These are phyloP conservation scores for Phrynosoma platyrhinos DNA, from an alignment of 2,113 vertebrate genomes.

Conservation along the genomic window DNA sequence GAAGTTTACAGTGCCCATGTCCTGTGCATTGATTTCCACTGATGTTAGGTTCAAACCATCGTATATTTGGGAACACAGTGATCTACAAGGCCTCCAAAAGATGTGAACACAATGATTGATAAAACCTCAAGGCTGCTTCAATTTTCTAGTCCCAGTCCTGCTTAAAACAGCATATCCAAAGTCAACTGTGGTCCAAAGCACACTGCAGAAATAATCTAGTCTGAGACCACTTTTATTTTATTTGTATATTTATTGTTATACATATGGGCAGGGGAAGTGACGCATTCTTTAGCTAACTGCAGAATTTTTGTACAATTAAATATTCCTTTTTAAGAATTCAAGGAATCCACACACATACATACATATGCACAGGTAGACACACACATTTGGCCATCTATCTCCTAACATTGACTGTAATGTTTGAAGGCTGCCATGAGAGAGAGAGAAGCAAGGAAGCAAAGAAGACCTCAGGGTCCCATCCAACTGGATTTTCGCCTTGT, in stretches of 20 bases:
- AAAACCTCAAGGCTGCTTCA: neutral
- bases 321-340: too few species aligned
- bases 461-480: too few species aligned
- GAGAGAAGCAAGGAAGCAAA: too few species aligned
- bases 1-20: constrained; percentile 49
- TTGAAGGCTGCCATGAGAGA: too few species aligned
- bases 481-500: too few species aligned
- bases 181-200: too few species aligned
- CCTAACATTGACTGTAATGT: too few species aligned
- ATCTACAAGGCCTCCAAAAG: neutral
- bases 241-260: neutral
- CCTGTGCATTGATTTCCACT: constrained; percentile 64
- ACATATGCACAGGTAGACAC: neutral
- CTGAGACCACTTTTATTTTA: too few species aligned
- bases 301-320: neutral
- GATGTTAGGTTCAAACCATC: constrained; percentile 65
- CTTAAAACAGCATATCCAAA: too few species aligned
- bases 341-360: neutral
- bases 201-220: too few species aligned
- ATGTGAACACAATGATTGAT: constrained; percentile 23
- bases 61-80: constrained; percentile 28
- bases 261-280: neutral
- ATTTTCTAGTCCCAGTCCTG: too few species aligned
- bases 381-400: neutral
- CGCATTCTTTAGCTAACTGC: neutral